Percentiles rank a stretch among this genome's conserved stretches.
Evolutionary conservation across 2,888 invertebrate species (phyloP).

Genomic region (Drymonia ruficornis): DNA sequence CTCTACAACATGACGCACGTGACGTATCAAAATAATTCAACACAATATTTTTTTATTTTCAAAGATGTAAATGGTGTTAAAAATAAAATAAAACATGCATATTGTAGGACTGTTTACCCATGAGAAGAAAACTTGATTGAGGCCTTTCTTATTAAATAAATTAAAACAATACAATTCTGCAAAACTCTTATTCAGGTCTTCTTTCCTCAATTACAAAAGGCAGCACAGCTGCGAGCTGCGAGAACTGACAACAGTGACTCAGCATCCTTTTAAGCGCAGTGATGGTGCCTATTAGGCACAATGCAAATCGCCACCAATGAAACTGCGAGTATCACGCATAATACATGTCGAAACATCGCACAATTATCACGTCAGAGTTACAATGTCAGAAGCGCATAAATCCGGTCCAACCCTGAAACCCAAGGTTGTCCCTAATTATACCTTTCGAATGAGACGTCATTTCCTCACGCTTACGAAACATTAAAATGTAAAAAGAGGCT

Average conservation of each 20-base stretch:
- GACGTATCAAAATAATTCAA: too few species aligned
- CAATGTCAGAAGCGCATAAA: slow-evolving; percentile 67
- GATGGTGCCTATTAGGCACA: slow-evolving; percentile 40
- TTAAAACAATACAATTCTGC: too few species aligned
- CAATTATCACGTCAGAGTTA: slow-evolving; percentile 69
- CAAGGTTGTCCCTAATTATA: slow-evolving; percentile 82
- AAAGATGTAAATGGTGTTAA: too few species aligned
- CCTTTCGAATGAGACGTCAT: slow-evolving; percentile 84
- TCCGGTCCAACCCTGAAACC: slow-evolving; percentile 66
- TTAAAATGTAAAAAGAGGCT: slow-evolving; percentile 79
- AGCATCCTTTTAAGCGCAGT: slow-evolving; percentile 32
- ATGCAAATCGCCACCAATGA: slow-evolving; percentile 41
- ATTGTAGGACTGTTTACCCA: too few species aligned
- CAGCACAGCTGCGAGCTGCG: slow-evolving; percentile 36
- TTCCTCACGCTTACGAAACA: slow-evolving; percentile 81
- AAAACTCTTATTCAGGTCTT: background rate
- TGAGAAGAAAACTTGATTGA: too few species aligned
- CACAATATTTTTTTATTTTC: too few species aligned
- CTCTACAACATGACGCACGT: too few species aligned
- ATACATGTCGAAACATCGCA: slow-evolving; percentile 69
- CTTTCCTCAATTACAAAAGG: slow-evolving; percentile 22
- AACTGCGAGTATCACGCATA: slow-evolving; percentile 24
- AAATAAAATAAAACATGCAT: too few species aligned
- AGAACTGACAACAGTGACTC: slow-evolving; percentile 37
- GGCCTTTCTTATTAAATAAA: too few species aligned